Evolutionary conservation across 2,888 invertebrate species (phyloP).

Genomic region (Mechanitis mazaeus): DNA sequence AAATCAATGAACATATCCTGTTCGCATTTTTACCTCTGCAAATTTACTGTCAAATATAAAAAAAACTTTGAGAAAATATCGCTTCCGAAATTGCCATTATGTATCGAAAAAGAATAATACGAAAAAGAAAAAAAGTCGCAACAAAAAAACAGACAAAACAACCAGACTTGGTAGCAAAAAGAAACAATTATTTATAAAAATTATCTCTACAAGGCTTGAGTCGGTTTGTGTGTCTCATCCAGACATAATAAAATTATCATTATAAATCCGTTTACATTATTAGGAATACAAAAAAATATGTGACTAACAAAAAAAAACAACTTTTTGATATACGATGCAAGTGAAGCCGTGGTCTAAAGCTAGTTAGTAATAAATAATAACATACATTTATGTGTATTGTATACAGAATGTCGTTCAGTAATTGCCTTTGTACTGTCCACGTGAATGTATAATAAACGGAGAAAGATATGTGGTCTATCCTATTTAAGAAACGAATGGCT

Average conservation of each 20-base stretch:
- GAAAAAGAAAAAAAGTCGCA: too few species aligned
- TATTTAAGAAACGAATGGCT: constrained; percentile 53
- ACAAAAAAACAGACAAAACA: too few species aligned
- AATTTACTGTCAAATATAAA: neutral
- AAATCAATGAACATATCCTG: constrained; percentile 1
- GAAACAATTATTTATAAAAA: too few species aligned
- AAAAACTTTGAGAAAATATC: too few species aligned
- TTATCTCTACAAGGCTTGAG: too few species aligned
- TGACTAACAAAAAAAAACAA: too few species aligned
- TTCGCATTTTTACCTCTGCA: neutral
- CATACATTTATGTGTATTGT: constrained; percentile 14
- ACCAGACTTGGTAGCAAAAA: neutral
- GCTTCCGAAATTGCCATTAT: too few species aligned
- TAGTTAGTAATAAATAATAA: neutral
- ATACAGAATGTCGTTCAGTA: constrained; percentile 17
- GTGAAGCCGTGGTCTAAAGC: neutral
- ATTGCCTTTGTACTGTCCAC: constrained; percentile 23
- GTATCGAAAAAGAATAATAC: too few species aligned
- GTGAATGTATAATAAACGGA: constrained; percentile 30
- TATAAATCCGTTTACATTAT: too few species aligned
- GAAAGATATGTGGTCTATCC: constrained; percentile 34
- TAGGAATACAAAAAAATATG: too few species aligned
- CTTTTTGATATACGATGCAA: neutral
- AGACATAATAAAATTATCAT: too few species aligned
- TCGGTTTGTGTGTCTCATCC: too few species aligned